These are phyloP conservation scores for Hypselothyrea guttata DNA, from an alignment of 2,888 invertebrate species.

Conservation along the genomic window DNA sequence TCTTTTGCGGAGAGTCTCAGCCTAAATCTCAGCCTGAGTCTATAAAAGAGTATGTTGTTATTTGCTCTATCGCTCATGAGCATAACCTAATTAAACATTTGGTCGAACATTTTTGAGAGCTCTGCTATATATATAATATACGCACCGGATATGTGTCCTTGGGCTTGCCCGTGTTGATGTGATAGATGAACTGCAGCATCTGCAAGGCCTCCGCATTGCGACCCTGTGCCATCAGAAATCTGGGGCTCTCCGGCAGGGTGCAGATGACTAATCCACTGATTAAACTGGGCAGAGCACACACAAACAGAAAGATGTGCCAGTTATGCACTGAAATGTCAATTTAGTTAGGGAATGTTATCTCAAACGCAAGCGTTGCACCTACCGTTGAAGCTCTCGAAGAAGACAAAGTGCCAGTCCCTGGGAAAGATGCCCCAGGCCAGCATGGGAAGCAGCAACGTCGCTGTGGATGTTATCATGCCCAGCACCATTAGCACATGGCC, in stretches of 20 bases:
- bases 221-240: slow-evolving; percentile 79
- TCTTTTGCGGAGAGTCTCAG: too few species aligned
- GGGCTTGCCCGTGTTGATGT: slow-evolving; percentile 86
- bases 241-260: slow-evolving; percentile 83
- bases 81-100: too few species aligned
- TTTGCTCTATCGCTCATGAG: too few species aligned
- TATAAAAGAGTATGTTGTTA: too few species aligned
- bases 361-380: slow-evolving; percentile 28
- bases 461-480: slow-evolving; percentile 86
- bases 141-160: slow-evolving; percentile 86
- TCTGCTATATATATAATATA: not conserved
- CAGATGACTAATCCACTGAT: slow-evolving; percentile 84
- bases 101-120: too few species aligned
- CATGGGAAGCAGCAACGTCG: slow-evolving; percentile 86
- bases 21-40: too few species aligned
- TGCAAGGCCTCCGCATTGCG: slow-evolving; percentile 76
- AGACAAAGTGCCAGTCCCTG: slow-evolving; percentile 84
- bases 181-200: slow-evolving; percentile 84
- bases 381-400: slow-evolving; percentile 82
- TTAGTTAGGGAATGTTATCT: not conserved
- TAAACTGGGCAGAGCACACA: slow-evolving; percentile 86
- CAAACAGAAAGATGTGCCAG: slow-evolving; percentile 83
- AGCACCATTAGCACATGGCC: slow-evolving; percentile 86
- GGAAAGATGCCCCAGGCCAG: slow-evolving; percentile 90
- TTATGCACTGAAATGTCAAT: slow-evolving; percentile 61